Evolutionary conservation across 1,140 invertebrate genomes (phyloP).

Genomic region (Ooceraea biroi): DNA sequence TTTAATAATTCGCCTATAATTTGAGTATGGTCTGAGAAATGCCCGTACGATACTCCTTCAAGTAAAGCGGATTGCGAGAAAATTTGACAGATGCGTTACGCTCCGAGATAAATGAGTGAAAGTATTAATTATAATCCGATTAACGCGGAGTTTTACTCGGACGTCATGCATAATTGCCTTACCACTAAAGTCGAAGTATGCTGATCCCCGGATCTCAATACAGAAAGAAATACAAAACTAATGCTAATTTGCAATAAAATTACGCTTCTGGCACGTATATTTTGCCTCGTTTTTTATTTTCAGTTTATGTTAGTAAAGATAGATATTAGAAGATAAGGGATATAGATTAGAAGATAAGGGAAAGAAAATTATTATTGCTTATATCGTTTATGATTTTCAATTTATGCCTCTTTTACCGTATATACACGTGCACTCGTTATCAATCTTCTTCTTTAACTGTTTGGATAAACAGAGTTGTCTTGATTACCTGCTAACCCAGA

Average conservation of each 20-base stretch:
- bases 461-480: neutral
- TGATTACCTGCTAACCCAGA: neutral
- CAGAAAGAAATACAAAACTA: too few species aligned
- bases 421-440: neutral
- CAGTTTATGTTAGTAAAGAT: neutral
- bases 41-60: neutral
- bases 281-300: neutral
- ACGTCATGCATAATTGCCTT: neutral
- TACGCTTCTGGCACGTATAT: neutral
- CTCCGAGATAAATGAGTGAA: constrained; percentile 34
- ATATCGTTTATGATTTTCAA: neutral
- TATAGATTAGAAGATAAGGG: neutral
- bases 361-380: neutral
- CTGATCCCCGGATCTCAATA: neutral
- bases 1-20: neutral
- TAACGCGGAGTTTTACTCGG: neutral
- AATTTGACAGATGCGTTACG: constrained; percentile 23
- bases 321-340: neutral
- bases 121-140: constrained; percentile 16
- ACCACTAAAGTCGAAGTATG: neutral
- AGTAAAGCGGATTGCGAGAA: neutral
- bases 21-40: neutral
- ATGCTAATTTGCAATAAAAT: too few species aligned
- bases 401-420: neutral
- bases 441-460: neutral